A percentile compares a stretch with the other conserved stretches of the same genome.
Evolutionary conservation across 2,113 vertebrate species (phyloP).

Genomic region (Vireo altiloquus): DNA sequence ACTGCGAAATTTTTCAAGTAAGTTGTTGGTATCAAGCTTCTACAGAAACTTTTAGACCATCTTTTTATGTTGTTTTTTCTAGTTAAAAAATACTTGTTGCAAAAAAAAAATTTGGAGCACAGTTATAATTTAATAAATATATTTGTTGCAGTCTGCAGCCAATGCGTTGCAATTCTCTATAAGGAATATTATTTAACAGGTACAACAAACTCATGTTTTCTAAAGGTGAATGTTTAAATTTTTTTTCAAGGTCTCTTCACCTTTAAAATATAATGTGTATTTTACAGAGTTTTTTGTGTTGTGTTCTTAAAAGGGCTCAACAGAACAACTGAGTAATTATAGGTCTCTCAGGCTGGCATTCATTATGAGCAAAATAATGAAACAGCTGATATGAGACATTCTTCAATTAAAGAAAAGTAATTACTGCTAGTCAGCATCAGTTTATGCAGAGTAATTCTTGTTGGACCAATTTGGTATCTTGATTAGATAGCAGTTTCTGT

Average conservation of each 20-base stretch:
- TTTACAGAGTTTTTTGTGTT: neutral
- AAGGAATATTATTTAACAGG: neutral
- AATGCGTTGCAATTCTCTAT: neutral
- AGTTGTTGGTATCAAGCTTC: neutral
- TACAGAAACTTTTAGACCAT: neutral
- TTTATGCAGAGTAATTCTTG: neutral
- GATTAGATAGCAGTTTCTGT: neutral
- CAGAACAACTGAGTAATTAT: neutral
- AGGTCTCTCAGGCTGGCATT: neutral
- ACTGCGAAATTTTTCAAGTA: neutral
- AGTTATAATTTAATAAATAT: neutral
- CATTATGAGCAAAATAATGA: neutral
- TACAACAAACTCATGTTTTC: neutral
- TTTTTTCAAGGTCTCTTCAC: neutral
- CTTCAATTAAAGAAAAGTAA: neutral
- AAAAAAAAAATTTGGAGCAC: neutral
- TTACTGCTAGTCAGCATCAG: neutral
- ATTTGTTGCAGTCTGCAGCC: neutral
- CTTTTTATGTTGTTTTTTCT: neutral
- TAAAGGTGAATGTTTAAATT: neutral
- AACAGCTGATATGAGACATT: neutral
- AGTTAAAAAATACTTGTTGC: accelerated
- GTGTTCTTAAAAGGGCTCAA: neutral
- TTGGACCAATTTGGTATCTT: neutral
- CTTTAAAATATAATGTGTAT: neutral